A percentile compares a stretch with the other conserved stretches of the same genome.
phyloP scores from a whole-genome alignment of 2,113 vertebrate species.

The Antechinus flavipes region DNA sequence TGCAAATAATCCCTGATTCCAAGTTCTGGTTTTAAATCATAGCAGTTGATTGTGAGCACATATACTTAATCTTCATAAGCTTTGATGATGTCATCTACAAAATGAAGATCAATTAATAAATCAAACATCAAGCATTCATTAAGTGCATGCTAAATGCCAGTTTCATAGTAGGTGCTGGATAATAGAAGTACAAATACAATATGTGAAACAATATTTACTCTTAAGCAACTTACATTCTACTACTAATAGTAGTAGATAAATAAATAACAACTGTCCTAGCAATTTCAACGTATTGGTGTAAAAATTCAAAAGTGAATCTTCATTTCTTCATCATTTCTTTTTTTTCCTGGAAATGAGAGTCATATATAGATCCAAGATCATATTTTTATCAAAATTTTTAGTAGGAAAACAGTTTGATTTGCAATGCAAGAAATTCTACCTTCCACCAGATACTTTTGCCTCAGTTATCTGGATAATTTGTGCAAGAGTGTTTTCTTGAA shows the following conservation, averaged over 20 bases:
- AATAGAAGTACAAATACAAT: neutral
- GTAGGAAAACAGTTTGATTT: neutral
- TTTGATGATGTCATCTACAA: neutral
- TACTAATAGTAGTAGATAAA: neutral
- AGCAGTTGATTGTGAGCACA: neutral
- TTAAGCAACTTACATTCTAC: neutral
- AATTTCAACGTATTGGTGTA: neutral
- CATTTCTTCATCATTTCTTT: neutral
- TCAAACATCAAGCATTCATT: neutral
- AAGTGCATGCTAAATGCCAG: neutral
- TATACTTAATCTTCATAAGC: neutral
- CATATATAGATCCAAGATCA: neutral
- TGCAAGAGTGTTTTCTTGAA: neutral
- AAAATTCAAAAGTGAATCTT: neutral
- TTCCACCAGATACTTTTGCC: neutral
- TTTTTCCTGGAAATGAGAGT: neutral
- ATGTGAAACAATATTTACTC: neutral
- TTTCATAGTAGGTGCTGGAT: neutral
- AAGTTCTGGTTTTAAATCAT: neutral
- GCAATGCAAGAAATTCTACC: neutral
- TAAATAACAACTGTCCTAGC: neutral
- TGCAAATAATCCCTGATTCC: neutral
- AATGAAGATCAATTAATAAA: neutral
- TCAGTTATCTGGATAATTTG: neutral
- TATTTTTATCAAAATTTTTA: neutral